Base-by-base conservation (phyloP, 2,888 invertebrate genomes). In the Steinernema carpocapsae region DNA sequence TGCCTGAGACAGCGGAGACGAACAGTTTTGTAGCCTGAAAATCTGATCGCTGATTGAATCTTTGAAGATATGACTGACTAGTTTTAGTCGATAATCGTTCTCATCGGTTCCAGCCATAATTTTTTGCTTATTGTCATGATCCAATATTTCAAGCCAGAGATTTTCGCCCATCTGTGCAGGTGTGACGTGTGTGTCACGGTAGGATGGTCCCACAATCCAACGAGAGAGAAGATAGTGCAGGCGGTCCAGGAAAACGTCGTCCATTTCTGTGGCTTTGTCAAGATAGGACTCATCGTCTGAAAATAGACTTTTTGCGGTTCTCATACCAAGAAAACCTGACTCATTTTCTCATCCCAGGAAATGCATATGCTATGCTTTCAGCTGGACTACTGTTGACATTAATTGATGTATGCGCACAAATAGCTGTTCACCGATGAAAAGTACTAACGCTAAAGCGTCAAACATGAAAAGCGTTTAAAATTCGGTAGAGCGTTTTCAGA, bases 271-370 rank as follows among this genome's bases (percentile, higher is more conserved):
- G 14, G 64, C 64, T 64, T 64, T 64, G 32, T 64, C 64, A 1
- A 64, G 17, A n/a, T 64, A 64, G 64, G 64, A 17, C 37, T 26
- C 64, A 29, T 64, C 64, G n/a, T 64, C 64, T 64, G 32, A 64
- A 64, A 56, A 37, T n/a, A n/a, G n/a, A n/a, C n/a, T n/a, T n/a
- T n/a, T n/a, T n/a, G n/a, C n/a, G n/a, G n/a, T n/a, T n/a, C n/a
- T n/a, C n/a, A n/a, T 43, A 43, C 43, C 43, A 43, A 43, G 43
- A 43, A 43, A 7, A 7, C 14, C 43, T 43, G 7, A 43, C n/a
- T n/a, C n/a, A n/a, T n/a, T n/a, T n/a, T n/a, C n/a, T n/a, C n/a
- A n/a, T n/a, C n/a, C n/a, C n/a, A n/a, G n/a, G n/a, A n/a, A n/a
- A n/a, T n/a, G n/a, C n/a, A n/a, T n/a, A n/a, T n/a, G n/a, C n/a